Percentiles rank a stretch among this genome's conserved stretches.
Evolutionary conservation across 64 coral and sea anemone species (phyloP).

Genomic region (Montipora efflorescens): DNA sequence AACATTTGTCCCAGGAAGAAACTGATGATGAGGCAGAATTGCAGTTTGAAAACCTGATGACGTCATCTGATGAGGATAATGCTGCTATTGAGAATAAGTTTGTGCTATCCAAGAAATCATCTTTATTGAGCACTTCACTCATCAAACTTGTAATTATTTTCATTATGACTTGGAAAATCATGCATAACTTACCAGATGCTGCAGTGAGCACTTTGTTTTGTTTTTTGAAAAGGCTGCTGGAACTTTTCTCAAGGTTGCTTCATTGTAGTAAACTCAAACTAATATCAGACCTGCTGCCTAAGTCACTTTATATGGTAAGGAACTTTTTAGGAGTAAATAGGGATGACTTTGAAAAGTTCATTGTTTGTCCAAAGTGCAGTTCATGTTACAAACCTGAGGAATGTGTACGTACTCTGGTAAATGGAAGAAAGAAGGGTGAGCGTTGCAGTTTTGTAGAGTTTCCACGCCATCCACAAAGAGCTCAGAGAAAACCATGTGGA

Average conservation of each 20-base stretch:
- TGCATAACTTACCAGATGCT: neutral
- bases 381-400: constrained; percentile 13
- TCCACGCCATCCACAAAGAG: neutral
- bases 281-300: neutral
- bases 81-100: too few relatives aligned
- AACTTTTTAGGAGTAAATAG: neutral
- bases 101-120: too few relatives aligned
- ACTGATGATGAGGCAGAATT: too few relatives aligned
- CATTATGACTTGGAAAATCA: neutral
- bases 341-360: constrained; percentile 6
- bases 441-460: constrained; percentile 25
- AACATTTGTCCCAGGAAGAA: too few relatives aligned
- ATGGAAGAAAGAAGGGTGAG: neutral
- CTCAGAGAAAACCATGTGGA: neutral
- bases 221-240: neutral
- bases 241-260: neutral
- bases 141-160: neutral
- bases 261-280: neutral
- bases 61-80: too few relatives aligned
- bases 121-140: neutral
- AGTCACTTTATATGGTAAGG: neutral
- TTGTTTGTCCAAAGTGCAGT: neutral
- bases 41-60: too few relatives aligned
- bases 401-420: neutral
- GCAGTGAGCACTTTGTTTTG: neutral